Percentiles rank a stretch among this genome's conserved stretches.
Conservation (phyloP, 2,113 vertebrate genomes). For the Oenanthe melanoleuca region DNA sequence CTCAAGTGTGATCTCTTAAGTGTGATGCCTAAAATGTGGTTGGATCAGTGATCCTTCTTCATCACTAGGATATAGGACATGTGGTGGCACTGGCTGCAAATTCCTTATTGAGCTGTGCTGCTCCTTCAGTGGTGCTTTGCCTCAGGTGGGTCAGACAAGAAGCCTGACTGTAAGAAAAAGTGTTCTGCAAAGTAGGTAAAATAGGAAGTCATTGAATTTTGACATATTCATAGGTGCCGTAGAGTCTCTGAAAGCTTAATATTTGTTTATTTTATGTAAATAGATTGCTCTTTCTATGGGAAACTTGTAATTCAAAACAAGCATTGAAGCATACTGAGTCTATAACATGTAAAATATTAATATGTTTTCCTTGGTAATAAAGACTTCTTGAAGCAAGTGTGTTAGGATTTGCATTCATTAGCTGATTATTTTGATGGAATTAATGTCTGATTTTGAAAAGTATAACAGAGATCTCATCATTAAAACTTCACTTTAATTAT, state of each 20-base stretch:
- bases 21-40: not conserved
- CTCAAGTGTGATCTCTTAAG: not conserved
- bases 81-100: not conserved
- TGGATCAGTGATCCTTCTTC: not conserved
- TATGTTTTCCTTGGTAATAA: conserved; percentile 3
- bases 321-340: not conserved
- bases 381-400: not conserved
- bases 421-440: not conserved
- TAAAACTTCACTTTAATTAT: not conserved
- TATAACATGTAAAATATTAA: not conserved
- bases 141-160: not conserved
- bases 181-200: not conserved
- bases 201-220: not conserved
- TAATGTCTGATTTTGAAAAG: conserved; percentile 13
- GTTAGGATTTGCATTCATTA: conserved; percentile 26
- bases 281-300: not conserved
- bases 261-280: not conserved
- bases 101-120: not conserved
- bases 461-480: not conserved
- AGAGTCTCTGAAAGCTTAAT: not conserved
- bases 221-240: not conserved
- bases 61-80: not conserved
- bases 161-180: not conserved
- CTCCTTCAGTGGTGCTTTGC: not conserved
- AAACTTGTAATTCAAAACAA: conserved; percentile 23